phyloP scores from a whole-genome alignment of 2,797 vertebrate species.

The Glyptemys insculpta region DNA sequence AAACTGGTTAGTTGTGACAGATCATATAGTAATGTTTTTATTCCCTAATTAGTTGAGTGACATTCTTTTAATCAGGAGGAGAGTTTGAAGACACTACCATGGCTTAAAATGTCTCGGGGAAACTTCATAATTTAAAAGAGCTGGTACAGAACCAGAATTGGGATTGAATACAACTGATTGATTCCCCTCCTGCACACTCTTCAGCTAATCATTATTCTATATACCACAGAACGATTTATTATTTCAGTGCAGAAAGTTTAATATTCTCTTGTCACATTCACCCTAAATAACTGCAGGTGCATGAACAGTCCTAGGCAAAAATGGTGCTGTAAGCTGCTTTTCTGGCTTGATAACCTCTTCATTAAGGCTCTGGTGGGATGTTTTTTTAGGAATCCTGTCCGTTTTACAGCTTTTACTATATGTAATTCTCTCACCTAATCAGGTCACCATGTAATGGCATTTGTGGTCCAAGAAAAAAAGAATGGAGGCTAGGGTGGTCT shows the following conservation, averaged over 20 bases:
- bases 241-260: background rate
- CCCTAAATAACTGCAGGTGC: background rate
- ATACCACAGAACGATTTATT: background rate
- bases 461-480: background rate
- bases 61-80: background rate
- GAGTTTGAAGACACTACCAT: background rate
- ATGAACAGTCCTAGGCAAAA: background rate
- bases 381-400: too few species aligned
- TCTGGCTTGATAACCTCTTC: background rate
- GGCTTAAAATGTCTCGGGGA: too few species aligned
- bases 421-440: too few species aligned
- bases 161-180: background rate
- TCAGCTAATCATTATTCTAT: background rate
- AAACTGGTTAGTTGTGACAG: background rate
- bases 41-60: background rate
- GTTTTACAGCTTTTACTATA: too few species aligned
- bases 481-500: background rate
- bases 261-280: background rate
- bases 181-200: background rate
- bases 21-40: background rate
- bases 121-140: background rate
- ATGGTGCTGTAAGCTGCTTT: background rate
- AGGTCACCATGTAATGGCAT: background rate
- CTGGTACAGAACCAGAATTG: background rate
- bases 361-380: background rate